These are phyloP conservation scores for Toxostoma redivivum DNA, from an alignment of 2,113 vertebrate species.

Conservation along the genomic window DNA sequence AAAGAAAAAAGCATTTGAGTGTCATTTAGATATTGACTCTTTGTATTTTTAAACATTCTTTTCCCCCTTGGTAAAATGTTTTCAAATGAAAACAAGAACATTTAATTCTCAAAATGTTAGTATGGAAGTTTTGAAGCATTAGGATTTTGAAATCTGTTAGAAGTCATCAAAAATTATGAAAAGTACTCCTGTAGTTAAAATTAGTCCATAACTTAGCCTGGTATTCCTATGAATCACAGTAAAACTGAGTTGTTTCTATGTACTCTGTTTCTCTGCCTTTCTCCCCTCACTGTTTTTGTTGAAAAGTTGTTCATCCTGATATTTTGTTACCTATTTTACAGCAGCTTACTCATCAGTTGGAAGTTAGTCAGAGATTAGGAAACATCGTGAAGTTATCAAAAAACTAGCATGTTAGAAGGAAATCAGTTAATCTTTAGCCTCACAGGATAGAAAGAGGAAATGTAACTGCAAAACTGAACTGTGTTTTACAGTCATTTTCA, in stretches of 20 bases:
- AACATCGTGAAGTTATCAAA: constrained; percentile 63
- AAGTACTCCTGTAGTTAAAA: neutral
- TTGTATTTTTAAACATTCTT: neutral
- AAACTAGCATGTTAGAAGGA: constrained; percentile 27
- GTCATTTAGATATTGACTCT: neutral
- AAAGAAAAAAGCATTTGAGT: neutral
- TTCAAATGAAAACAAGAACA: neutral
- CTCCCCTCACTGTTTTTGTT: neutral
- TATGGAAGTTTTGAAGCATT: neutral
- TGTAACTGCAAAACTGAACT: constrained; percentile 58
- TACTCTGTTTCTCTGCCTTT: neutral
- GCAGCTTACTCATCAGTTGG: constrained; percentile 60
- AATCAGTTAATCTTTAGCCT: constrained; percentile 67
- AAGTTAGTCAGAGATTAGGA: constrained; percentile 74
- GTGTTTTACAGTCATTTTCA: constrained; percentile 56
- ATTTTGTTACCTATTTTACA: constrained; percentile 13
- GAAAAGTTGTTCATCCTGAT: neutral
- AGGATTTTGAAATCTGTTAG: neutral
- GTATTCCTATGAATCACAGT: neutral
- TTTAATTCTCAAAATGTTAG: neutral
- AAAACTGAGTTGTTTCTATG: neutral
- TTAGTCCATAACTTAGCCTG: neutral
- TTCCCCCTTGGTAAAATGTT: neutral
- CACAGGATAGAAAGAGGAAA: constrained; percentile 66
- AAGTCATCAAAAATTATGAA: neutral